Evolutionary conservation across 1,140 invertebrate genomes (phyloP).

Genomic region (Drosophila guanche): DNA sequence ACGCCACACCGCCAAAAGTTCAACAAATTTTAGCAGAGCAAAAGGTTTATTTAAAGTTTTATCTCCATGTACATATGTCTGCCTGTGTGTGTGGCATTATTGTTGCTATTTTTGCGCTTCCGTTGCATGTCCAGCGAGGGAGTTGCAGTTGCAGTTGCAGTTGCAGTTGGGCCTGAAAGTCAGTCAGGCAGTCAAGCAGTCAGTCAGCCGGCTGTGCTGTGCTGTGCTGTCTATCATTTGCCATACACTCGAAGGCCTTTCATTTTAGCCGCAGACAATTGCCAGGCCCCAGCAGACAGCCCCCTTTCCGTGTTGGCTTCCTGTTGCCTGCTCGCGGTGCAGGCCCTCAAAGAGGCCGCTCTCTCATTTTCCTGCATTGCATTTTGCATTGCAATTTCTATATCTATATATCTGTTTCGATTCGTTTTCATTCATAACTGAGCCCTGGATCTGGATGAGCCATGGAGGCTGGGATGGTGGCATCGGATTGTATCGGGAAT

Average conservation of each 20-base stretch:
- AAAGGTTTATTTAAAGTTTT: constrained; percentile 27
- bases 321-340: constrained; percentile 21
- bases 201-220: constrained; percentile 56
- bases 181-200: constrained; percentile 45
- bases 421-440: constrained; percentile 71
- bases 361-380: constrained; percentile 55
- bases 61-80: no score
- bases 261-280: constrained; percentile 64
- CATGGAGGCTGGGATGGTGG: constrained; percentile 37
- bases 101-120: constrained; percentile 78
- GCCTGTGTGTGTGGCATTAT: constrained; percentile 16
- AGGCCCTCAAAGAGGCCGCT: constrained; percentile 66
- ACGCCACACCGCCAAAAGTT: constrained; percentile 72
- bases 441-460: constrained; percentile 27
- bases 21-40: constrained; percentile 60
- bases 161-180: constrained; percentile 5
- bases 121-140: constrained; percentile 47
- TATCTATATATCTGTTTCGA: constrained; percentile 62
- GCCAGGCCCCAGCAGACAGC: constrained; percentile 27
- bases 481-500: constrained; percentile 32
- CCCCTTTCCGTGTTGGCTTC: constrained; percentile 18
- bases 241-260: constrained; percentile 54
- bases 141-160: constrained; percentile 19
- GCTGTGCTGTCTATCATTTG: constrained; percentile 66
- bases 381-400: constrained; percentile 50